A percentile compares a stretch with the other conserved stretches of the same genome.
Evolutionary conservation across 2,797 vertebrate genomes (phyloP).

Genomic region (Etheostoma perlongum): DNA sequence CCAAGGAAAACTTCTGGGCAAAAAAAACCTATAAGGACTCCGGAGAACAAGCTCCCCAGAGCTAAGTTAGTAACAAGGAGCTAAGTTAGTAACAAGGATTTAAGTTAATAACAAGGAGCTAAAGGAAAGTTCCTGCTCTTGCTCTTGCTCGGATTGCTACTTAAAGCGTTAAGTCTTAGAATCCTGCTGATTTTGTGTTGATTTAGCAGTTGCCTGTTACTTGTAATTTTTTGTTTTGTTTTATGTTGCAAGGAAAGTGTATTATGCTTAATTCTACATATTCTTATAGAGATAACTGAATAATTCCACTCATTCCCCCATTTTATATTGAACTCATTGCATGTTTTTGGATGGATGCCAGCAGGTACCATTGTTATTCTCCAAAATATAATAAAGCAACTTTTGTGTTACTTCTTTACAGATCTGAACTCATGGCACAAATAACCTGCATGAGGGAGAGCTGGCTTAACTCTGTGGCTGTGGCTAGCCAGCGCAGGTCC

Average conservation of each 20-base stretch:
- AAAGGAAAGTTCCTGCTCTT: constrained; percentile 13
- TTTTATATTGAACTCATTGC: too few species aligned
- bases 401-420: constrained; percentile 57
- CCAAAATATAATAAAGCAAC: not conserved
- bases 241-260: not conserved
- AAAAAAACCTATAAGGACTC: too few species aligned
- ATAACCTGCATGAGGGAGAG: constrained; percentile 78
- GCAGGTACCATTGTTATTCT: not conserved
- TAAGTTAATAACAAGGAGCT: too few species aligned
- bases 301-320: not conserved
- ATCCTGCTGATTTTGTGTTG: constrained; percentile 31
- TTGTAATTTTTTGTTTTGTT: not conserved
- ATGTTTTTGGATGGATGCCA: not conserved
- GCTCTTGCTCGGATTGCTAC: constrained; percentile 4
- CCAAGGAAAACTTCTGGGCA: too few species aligned
- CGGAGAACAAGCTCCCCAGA: too few species aligned
- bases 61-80: too few species aligned
- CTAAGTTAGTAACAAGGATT: too few species aligned
- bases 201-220: not conserved
- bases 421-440: constrained; percentile 83
- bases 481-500: constrained; percentile 71
- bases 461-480: constrained; percentile 82
- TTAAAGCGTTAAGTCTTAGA: constrained; percentile 11
- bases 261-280: not conserved
- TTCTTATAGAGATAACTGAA: rapidly evolving